Conservation (phyloP, 2,797 vertebrate genomes). For the Coregonus suidteri region DNA sequence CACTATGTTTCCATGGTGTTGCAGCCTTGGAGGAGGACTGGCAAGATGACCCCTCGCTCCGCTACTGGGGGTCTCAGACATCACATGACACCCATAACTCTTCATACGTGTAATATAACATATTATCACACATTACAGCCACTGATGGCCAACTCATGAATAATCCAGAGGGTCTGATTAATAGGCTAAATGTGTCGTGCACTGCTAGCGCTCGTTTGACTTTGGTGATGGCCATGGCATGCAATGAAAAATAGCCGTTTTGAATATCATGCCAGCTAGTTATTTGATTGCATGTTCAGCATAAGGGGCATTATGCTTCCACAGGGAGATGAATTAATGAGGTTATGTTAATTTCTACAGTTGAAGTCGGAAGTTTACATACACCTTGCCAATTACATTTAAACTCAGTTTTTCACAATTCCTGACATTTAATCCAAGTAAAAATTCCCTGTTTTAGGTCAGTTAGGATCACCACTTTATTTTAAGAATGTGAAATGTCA, state of each 20-base stretch:
- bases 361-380: too few relatives aligned
- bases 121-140: constrained; percentile 25
- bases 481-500: too few relatives aligned
- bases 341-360: too few relatives aligned
- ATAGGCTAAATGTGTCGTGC: background rate
- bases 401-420: too few relatives aligned
- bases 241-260: background rate
- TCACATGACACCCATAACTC: constrained; percentile 33
- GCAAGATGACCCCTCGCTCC: constrained; percentile 2
- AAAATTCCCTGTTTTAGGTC: too few relatives aligned
- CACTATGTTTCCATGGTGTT: constrained; percentile 23
- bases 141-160: background rate
- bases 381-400: too few relatives aligned
- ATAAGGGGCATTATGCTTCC: too few relatives aligned
- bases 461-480: too few relatives aligned
- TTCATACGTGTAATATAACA: constrained; percentile 21
- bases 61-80: constrained; percentile 17
- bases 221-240: background rate
- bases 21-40: constrained; percentile 37
- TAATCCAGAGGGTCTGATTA: constrained; percentile 4
- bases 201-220: background rate
- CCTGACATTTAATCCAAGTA: too few relatives aligned
- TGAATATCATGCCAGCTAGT: background rate
- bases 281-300: background rate
- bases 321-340: too few relatives aligned